Evolutionary conservation across 2,888 invertebrate genomes (phyloP), one percentile per base, ranked within the genome.

Genomic region (Diarsia brunnea): DNA sequence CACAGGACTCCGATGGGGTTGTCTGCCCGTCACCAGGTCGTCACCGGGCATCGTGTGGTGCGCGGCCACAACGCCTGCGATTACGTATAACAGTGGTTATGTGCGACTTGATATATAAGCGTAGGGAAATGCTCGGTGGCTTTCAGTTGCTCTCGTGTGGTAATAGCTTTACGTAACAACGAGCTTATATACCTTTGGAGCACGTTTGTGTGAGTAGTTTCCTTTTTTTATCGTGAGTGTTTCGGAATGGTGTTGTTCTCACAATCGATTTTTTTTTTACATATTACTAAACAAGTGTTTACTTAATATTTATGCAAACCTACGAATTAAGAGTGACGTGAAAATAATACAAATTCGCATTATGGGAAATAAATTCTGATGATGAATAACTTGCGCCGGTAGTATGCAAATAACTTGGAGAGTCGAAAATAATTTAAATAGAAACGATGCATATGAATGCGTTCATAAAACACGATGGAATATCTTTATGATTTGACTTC

Each of bases 61-160:
- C 64, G 68, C 53, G 63, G 12, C 10, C 68, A n/a, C 84, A 71
- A 63, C 43, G 43, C 8, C 43, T 63, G 10, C 10, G n/a, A 43
- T 63, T 43, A 63, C 78, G 84, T 73, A 74, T 86, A 73, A 64
- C 63, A 72, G 12, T 73, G 71, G 81, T 75, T 79, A 81, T 82
- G 81, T 81, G 63, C 65, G 77, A 81, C 78, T 78, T 80, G 65
- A 77, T 87, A 87, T 87, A 87, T 86, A 87, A 77, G 77, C 79
- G 79, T 67, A 76, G 73, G 74, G 80, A 82, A 87, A 82, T 79
- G 80, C 27, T 80, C 63, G 27, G 19, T 19, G 66, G 69, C 72
- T 88, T 87, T 87, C 88, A 87, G 87, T 87, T 55, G 73, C 68
- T 61, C 55, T 68, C 24, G 68, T 80, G 83, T 73, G 69, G 77